Percentiles rank a stretch among this genome's conserved stretches.
These are phyloP conservation scores for Syngnathus rostellatus DNA, from an alignment of 2,797 vertebrate genomes.

Conservation along the genomic window DNA sequence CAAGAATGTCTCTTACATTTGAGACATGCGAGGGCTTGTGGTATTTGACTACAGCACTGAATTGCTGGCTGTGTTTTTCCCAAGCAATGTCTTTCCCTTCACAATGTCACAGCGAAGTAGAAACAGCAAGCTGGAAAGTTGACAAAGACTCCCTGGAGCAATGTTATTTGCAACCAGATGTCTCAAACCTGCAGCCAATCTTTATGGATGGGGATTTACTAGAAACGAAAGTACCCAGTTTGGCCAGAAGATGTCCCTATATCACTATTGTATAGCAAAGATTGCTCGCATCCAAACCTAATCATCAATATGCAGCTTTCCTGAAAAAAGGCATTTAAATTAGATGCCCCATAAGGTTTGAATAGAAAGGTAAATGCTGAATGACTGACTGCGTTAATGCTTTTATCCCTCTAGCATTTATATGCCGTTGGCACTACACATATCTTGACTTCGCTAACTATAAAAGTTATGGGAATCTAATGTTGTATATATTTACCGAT, in stretches of 20 bases:
- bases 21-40: slow-evolving; percentile 43
- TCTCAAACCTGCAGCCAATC: slow-evolving; percentile 29
- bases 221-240: slow-evolving; percentile 5
- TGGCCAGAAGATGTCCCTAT: slow-evolving; percentile 69
- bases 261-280: slow-evolving; percentile 33
- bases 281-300: neutral
- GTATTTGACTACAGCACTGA: slow-evolving; percentile 7
- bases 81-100: slow-evolving; percentile 7
- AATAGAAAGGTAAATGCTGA: slow-evolving; percentile 45
- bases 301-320: slow-evolving; percentile 12
- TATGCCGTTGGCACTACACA: slow-evolving; percentile 13
- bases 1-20: slow-evolving; percentile 34
- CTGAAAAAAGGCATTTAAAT: slow-evolving; percentile 24
- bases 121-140: slow-evolving; percentile 23
- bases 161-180: slow-evolving; percentile 45
- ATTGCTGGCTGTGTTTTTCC: neutral
- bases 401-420: slow-evolving; percentile 22
- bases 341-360: slow-evolving; percentile 24
- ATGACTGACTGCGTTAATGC: slow-evolving; percentile 31
- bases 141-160: slow-evolving; percentile 24
- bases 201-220: slow-evolving; percentile 8
- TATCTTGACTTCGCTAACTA: slow-evolving; percentile 13
- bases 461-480: neutral
- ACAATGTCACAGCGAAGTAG: slow-evolving; percentile 21
- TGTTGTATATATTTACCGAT: neutral